These are phyloP conservation scores for Ganaspis brasiliensis DNA, from an alignment of 2,888 invertebrate species.

Conservation along the genomic window DNA sequence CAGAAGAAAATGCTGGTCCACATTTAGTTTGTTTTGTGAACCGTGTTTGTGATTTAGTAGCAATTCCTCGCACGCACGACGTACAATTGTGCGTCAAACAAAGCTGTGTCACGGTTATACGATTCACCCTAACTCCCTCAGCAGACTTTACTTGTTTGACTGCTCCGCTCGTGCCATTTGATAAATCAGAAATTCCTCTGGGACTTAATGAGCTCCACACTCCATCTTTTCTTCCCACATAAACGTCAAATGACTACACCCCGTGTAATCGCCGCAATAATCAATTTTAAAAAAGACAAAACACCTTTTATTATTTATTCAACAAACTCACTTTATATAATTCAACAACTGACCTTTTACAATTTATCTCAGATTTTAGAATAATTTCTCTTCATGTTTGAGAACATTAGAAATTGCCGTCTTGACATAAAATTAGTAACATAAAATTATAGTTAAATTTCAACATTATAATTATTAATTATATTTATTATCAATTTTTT, in stretches of 20 bases:
- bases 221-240: background rate
- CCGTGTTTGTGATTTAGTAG: background rate
- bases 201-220: conserved; percentile 15
- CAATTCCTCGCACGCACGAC: conserved; percentile 19
- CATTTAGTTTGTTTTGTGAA: background rate
- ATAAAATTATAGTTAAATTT: too few relatives aligned
- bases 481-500: too few relatives aligned
- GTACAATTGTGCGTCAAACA: conserved; percentile 19
- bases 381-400: too few relatives aligned
- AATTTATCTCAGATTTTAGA: too few relatives aligned
- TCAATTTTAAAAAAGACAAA: background rate
- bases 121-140: conserved; percentile 27
- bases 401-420: too few relatives aligned
- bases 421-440: too few relatives aligned
- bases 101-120: background rate
- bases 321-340: background rate
- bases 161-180: conserved; percentile 15
- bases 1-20: background rate
- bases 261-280: background rate
- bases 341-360: background rate
- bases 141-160: conserved; percentile 19
- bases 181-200: conserved; percentile 20
- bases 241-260: background rate
- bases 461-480: too few relatives aligned
- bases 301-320: background rate